A percentile compares a stretch with the other conserved stretches of the same genome.
These are phyloP conservation scores for Atlantisia rogersi DNA, from an alignment of 2,113 vertebrate genomes.

Conservation along the genomic window DNA sequence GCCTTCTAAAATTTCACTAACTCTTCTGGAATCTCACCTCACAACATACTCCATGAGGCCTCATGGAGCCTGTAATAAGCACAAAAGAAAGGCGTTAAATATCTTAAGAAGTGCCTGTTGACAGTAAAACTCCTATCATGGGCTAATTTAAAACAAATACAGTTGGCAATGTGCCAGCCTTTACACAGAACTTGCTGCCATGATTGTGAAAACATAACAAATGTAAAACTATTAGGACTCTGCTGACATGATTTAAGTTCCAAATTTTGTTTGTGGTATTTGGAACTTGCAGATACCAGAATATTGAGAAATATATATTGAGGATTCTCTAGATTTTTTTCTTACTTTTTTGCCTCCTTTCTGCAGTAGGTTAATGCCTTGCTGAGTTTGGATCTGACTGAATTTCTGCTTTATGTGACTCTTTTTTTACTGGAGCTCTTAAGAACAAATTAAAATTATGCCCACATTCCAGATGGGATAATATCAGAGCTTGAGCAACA, in stretches of 20 bases:
- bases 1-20: conserved; percentile 5
- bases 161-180: background rate
- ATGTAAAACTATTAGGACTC: background rate
- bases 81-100: background rate
- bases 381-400: background rate
- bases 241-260: background rate
- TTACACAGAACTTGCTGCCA: background rate
- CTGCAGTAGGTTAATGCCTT: background rate
- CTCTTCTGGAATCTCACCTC: conserved; percentile 17
- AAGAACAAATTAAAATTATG: background rate
- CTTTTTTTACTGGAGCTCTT: background rate
- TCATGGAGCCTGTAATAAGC: background rate
- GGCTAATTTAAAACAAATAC: background rate
- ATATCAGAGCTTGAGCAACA: background rate
- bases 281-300: background rate
- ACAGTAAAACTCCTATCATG: background rate
- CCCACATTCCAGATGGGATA: background rate
- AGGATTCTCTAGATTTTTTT: background rate
- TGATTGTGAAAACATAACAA: background rate
- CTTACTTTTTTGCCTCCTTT: background rate
- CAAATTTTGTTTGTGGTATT: background rate
- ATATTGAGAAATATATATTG: background rate
- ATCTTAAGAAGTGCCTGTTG: background rate
- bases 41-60: background rate
- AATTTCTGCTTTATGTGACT: background rate